Conservation (phyloP, 2,797 vertebrate species). For the Coendou prehensilis region DNA sequence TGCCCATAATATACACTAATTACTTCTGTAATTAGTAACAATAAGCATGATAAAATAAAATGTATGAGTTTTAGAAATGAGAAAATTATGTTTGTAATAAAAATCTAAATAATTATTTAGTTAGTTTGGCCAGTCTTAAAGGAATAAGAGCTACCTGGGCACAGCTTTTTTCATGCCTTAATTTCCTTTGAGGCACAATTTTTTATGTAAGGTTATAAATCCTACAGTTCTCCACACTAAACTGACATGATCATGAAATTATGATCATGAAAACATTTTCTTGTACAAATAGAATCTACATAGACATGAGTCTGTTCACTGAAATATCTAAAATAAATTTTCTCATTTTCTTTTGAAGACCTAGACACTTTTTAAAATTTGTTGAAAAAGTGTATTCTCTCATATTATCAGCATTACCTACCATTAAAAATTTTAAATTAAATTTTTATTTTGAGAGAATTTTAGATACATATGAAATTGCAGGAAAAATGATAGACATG, state of each 20-base stretch:
- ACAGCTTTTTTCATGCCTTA: background rate
- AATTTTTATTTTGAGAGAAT: background rate
- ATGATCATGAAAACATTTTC: background rate
- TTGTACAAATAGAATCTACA: background rate
- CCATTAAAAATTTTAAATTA: background rate
- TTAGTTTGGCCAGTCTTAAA: background rate
- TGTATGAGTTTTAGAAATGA: background rate
- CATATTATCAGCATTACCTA: background rate
- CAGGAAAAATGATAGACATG: background rate
- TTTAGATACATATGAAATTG: background rate
- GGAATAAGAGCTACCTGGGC: background rate
- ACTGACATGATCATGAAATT: background rate
- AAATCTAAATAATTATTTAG: background rate
- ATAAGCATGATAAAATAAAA: background rate
- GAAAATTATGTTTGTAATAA: background rate
- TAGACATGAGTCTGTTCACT: background rate
- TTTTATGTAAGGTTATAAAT: background rate
- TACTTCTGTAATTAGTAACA: background rate
- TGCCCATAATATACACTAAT: background rate
- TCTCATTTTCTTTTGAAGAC: background rate
- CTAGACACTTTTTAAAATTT: background rate
- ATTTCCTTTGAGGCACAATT: background rate
- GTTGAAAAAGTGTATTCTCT: background rate
- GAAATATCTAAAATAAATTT: background rate
- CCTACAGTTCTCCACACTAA: background rate